Evolutionary conservation across 2,797 vertebrate species (phyloP).

Genomic region (Thamnophis elegans): DNA sequence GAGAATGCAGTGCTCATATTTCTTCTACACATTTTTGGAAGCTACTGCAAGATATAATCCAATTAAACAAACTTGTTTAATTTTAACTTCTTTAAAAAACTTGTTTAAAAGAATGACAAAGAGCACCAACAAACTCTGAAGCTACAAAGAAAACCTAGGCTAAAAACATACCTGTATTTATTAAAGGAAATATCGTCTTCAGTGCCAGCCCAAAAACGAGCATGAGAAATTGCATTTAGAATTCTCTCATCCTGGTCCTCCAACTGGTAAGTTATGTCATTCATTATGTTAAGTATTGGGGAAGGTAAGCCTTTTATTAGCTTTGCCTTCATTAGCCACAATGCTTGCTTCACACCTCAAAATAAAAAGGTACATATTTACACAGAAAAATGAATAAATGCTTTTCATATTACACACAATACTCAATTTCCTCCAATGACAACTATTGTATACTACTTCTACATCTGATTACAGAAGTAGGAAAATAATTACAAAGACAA

Average conservation of each 20-base stretch:
- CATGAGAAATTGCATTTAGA: slow-evolving; percentile 74
- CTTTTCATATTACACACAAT: not conserved
- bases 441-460: not conserved
- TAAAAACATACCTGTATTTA: slow-evolving; percentile 78
- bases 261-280: slow-evolving; percentile 69
- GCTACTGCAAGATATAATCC: not conserved
- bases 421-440: not conserved
- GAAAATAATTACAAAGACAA: not conserved
- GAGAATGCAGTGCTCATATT: not conserved
- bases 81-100: not conserved
- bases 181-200: slow-evolving; percentile 71
- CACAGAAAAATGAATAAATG: not conserved
- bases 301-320: slow-evolving; percentile 80
- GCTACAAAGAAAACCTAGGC: not conserved
- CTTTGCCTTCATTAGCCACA: slow-evolving; percentile 91
- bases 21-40: not conserved
- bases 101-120: not conserved
- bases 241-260: slow-evolving; percentile 78
- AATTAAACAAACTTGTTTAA: not conserved
- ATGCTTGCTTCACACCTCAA: slow-evolving; percentile 86
- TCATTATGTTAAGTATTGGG: slow-evolving; percentile 67
- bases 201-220: slow-evolving; percentile 84
- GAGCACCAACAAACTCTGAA: not conserved
- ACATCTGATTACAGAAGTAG: not conserved
- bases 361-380: not conserved